phyloP scores from a whole-genome alignment of 1,140 invertebrate species.

The Hypsibius dujardini region DNA sequence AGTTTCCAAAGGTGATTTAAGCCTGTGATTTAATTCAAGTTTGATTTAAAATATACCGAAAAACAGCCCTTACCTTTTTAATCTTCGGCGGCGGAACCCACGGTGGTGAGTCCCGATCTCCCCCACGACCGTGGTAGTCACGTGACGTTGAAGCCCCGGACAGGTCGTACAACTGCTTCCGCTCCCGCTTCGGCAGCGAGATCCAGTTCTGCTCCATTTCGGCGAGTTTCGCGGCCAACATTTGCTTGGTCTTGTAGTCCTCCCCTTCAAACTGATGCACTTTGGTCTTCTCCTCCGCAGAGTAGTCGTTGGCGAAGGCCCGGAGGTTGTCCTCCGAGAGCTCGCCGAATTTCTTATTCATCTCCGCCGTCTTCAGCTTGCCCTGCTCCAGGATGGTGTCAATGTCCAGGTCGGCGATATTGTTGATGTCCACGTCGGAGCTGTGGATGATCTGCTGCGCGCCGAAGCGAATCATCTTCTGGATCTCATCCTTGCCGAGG shows the following conservation, averaged over 20 bases:
- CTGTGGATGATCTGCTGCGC: conserved; percentile 96
- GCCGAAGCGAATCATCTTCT: conserved; percentile 94
- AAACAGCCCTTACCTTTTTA: too few relatives aligned
- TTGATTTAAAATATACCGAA: too few relatives aligned
- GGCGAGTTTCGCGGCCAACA: conserved; percentile 40
- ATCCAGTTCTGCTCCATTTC: conserved; percentile 58
- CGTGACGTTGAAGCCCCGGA: too few relatives aligned
- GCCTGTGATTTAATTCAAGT: too few relatives aligned
- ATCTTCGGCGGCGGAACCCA: too few relatives aligned
- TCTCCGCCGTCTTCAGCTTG: conserved; percentile 77
- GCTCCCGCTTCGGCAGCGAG: conserved; percentile 91
- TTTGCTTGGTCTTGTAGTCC: conserved; percentile 42
- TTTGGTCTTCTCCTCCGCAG: conserved; percentile 44
- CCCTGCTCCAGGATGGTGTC: conserved; percentile 80
- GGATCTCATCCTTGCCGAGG: conserved; percentile 93
- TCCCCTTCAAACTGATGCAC: conserved; percentile 92
- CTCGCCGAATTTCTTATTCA: conserved; percentile 71
- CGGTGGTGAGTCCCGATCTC: too few relatives aligned
- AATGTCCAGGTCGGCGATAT: conserved; percentile 94
- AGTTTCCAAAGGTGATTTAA: too few relatives aligned
- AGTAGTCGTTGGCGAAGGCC: conserved; percentile 74
- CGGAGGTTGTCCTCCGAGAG: conserved; percentile 78
- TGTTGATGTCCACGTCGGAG: too few relatives aligned
- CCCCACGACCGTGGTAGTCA: too few relatives aligned
- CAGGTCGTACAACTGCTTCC: conserved; percentile 97